These are phyloP conservation scores for Drosophila tani DNA, from an alignment of 1,140 invertebrate species.

Conservation along the genomic window DNA sequence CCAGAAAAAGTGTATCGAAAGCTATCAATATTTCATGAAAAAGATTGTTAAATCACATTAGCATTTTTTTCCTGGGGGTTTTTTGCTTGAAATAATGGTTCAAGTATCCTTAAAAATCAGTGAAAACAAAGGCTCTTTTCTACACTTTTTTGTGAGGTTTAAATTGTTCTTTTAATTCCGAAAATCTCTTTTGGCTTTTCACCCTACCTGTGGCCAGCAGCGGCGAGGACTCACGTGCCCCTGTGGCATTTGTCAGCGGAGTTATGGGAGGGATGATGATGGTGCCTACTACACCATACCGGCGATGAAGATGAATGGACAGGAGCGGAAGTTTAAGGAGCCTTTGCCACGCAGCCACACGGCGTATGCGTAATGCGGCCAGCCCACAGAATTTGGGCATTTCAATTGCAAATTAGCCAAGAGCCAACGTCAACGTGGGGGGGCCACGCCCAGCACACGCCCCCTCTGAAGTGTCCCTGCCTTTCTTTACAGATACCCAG, in stretches of 20 bases:
- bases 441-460: constrained; percentile 11
- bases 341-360: constrained; percentile 47
- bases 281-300: too few species aligned
- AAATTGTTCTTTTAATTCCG: not conserved
- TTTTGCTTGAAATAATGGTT: too few species aligned
- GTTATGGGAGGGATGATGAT: not conserved
- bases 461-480: constrained; percentile 13
- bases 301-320: constrained; percentile 27
- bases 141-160: not conserved
- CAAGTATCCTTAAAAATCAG: too few species aligned
- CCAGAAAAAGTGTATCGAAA: constrained; percentile 9
- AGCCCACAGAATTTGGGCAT: constrained; percentile 67
- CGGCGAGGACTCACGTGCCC: constrained; percentile 47
- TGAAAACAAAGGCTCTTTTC: too few species aligned
- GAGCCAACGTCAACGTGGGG: constrained; percentile 21
- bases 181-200: not conserved
- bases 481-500: not conserved
- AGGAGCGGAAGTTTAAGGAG: constrained; percentile 34
- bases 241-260: constrained; percentile 56
- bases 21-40: constrained; percentile 16
- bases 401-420: constrained; percentile 79
- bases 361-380: constrained; percentile 67
- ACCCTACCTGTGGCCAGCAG: constrained; percentile 6
- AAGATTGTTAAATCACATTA: constrained; percentile 1
- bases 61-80: too few species aligned